These are phyloP conservation scores for Leptopilina boulardi DNA, from an alignment of 1,140 invertebrate genomes.

Conservation along the genomic window DNA sequence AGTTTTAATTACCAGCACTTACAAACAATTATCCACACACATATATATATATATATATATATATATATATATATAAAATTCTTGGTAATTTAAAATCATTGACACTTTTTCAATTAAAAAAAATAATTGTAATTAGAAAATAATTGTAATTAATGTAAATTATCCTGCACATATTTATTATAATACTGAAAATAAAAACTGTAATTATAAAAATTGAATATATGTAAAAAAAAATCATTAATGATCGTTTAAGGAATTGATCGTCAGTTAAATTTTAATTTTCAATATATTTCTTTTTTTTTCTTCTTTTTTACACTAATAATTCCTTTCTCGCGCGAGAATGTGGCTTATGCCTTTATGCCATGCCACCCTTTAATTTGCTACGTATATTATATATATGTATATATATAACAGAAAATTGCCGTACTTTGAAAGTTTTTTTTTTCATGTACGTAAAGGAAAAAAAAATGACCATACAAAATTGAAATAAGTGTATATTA, in stretches of 20 bases:
- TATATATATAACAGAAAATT: not conserved
- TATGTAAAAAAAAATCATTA: not conserved
- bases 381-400: not conserved
- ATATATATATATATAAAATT: no score
- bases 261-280: constrained; percentile 2
- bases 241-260: not conserved
- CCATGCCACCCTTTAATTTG: constrained; percentile 4
- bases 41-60: no score
- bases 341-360: constrained; percentile 13
- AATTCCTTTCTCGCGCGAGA: constrained; percentile 1
- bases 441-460: not conserved
- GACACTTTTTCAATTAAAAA: no score
- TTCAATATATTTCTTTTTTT: not conserved
- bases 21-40: no score
- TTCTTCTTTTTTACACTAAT: not conserved
- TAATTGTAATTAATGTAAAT: not conserved
- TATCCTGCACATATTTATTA: not conserved
- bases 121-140: not conserved
- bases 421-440: not conserved
- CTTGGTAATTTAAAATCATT: no score
- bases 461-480: not conserved
- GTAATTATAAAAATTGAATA: not conserved
- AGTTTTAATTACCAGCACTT: no score
- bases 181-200: not conserved
- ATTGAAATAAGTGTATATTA: not conserved